Evolutionary conservation across 1,140 invertebrate genomes (phyloP).

Genomic region (Psix sp.): DNA sequence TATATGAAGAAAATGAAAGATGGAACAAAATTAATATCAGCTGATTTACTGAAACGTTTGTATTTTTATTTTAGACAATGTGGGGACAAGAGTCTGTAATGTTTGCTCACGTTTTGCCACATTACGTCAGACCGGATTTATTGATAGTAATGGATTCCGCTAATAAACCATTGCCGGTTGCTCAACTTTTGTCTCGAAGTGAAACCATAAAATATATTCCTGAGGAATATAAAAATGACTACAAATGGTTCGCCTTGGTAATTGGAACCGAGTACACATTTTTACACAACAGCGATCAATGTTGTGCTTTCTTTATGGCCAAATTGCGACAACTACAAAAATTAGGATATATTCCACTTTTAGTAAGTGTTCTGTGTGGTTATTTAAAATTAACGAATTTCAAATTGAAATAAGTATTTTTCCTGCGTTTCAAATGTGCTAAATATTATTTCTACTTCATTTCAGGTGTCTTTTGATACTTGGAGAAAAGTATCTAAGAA

Average conservation of each 20-base stretch:
- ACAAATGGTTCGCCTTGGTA: slow-evolving; percentile 75
- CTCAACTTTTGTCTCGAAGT: slow-evolving; percentile 60
- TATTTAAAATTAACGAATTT: too few relatives aligned
- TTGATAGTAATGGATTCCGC: slow-evolving; percentile 76
- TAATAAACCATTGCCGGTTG: slow-evolving; percentile 63
- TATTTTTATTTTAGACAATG: slow-evolving; percentile 35
- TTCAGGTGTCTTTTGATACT: slow-evolving; percentile 1
- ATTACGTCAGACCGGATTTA: slow-evolving; percentile 78
- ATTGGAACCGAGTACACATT: slow-evolving; percentile 71
- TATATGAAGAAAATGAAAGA: too few relatives aligned
- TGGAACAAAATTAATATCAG: not conserved
- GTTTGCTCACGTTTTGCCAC: slow-evolving; percentile 78
- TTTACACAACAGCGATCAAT: slow-evolving; percentile 66
- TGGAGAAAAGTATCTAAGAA: not conserved
- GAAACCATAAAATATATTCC: slow-evolving; percentile 73
- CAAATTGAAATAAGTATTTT: too few relatives aligned
- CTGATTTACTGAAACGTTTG: not conserved
- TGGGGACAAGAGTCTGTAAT: slow-evolving; percentile 57
- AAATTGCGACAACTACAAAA: slow-evolving; percentile 78
- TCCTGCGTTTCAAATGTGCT: too few relatives aligned
- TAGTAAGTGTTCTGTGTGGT: too few relatives aligned
- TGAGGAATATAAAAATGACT: slow-evolving; percentile 60
- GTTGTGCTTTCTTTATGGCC: slow-evolving; percentile 72
- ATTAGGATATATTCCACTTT: slow-evolving; percentile 79
- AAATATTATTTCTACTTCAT: too few relatives aligned